These are phyloP conservation scores for Copsychus sechellarum DNA, from an alignment of 2,113 vertebrate species.

Conservation along the genomic window DNA sequence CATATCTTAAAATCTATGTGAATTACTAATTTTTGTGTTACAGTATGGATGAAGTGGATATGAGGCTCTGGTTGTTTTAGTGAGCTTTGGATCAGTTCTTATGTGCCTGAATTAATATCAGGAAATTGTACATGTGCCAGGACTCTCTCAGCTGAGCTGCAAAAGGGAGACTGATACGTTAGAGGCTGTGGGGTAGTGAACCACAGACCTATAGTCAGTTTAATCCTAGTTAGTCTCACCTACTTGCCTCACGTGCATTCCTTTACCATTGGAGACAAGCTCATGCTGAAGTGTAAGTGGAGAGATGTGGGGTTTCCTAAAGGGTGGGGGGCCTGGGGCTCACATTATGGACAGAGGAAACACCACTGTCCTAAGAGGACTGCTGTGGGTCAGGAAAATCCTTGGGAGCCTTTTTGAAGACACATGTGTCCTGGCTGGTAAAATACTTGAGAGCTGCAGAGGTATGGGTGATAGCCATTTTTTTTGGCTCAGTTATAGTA, in stretches of 20 bases:
- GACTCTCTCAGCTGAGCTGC: slow-evolving; percentile 61
- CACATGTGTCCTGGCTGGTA: not conserved
- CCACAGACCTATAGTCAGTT: slow-evolving; percentile 65
- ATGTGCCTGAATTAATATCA: not conserved
- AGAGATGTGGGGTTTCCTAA: not conserved
- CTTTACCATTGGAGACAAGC: slow-evolving; percentile 55
- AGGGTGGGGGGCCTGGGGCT: not conserved
- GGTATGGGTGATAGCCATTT: not conserved
- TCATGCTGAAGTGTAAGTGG: not conserved
- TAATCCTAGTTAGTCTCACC: slow-evolving; percentile 53
- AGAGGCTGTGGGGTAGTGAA: slow-evolving; percentile 64
- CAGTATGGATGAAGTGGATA: not conserved
- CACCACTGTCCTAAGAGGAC: not conserved
- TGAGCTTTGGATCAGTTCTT: not conserved
- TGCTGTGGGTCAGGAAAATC: not conserved
- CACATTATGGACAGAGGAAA: not conserved
- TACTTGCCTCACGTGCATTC: slow-evolving; percentile 43
- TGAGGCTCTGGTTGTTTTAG: not conserved
- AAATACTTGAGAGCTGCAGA: not conserved
- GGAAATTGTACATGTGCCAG: slow-evolving; percentile 18
- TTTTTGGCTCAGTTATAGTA: not conserved
- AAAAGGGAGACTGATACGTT: slow-evolving; percentile 54
- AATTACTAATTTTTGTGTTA: not conserved
- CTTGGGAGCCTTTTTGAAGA: not conserved
- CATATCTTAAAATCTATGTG: not conserved